Evolutionary conservation across 1,140 invertebrate genomes (phyloP), one percentile per base, ranked within the genome.

Genomic region (Cepaea nemoralis): DNA sequence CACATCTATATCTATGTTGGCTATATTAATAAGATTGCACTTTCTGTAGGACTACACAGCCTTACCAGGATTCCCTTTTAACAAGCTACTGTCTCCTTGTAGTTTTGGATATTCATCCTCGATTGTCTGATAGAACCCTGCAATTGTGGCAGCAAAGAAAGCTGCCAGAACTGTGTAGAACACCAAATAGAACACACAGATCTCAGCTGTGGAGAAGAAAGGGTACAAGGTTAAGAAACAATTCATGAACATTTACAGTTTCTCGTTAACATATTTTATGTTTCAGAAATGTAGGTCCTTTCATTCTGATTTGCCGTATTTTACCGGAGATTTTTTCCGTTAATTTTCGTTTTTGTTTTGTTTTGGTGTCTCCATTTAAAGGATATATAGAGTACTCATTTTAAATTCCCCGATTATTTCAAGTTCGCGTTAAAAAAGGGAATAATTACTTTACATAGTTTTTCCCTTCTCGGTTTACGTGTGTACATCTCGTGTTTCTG

Each of bases 51-150:
- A 55, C 50, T 39, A 24, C 45, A 63, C 33, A 24, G 10, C 5
- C 35, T 83, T 92, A 96, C 96, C 96, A 92, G 97, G 97, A 93
- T 98, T 98, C 88, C 92, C 94, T 84, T 97, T 97, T 86, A 98
- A 97, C 84, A 98, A 91, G 77, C 96, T 96, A 78, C 93, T 92
- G 2, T 95, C 94, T 89, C 95, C 92, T 91, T 95, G 94, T 94
- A 96, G 97, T 92, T 97, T 97, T 19, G 97, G 97, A 89, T 94
- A 93, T 87, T 94, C 94, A 70, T 93, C 92, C 89, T 98, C 96
- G 88, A 99, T 92, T 40, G 97, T 98, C 91, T 97, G 95, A 91
- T 96, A 98, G 93, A 98, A 98, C 85, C 98, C 94, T 78, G 95
- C 94, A 91, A 98, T 93, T 94, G 98, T 95, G 27, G 95, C 95